A percentile compares a stretch with the other conserved stretches of the same genome.
phyloP scores from a whole-genome alignment of 1,140 invertebrate species.

The Solenopsis invicta region DNA sequence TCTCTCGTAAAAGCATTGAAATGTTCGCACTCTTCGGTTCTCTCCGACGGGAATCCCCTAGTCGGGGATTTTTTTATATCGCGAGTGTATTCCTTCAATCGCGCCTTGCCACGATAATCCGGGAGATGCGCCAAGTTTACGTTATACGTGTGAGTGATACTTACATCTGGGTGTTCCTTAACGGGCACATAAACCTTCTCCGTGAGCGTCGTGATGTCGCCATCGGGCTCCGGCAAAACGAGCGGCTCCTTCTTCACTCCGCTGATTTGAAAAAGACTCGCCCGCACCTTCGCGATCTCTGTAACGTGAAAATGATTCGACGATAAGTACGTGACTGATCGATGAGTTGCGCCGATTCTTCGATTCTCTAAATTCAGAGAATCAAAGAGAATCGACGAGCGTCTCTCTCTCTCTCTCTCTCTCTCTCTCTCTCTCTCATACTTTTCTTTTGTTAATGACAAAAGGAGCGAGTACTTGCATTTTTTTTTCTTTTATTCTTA shows the following conservation, averaged over 20 bases:
- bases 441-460: no score
- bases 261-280: slow-evolving; percentile 99
- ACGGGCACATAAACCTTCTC: slow-evolving; percentile 99
- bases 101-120: background rate
- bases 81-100: background rate
- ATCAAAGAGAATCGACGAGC: background rate
- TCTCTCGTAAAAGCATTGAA: background rate
- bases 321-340: background rate
- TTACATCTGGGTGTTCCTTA: slow-evolving; percentile 99
- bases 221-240: slow-evolving; percentile 96
- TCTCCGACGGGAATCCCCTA: background rate
- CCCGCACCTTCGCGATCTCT: slow-evolving; percentile 99
- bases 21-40: background rate
- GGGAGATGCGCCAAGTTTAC: background rate
- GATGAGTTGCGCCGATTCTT: background rate
- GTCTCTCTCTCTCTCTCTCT: background rate
- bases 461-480: no score
- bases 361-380: background rate
- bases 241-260: slow-evolving; percentile 97
- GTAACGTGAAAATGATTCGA: slow-evolving; percentile 88
- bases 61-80: background rate
- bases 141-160: slow-evolving; percentile 84
- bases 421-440: no score
- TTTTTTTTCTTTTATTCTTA: no score
- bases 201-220: slow-evolving; percentile 95